phyloP scores from a whole-genome alignment of 1,140 invertebrate species.

The Leptonema lineaticorne region DNA sequence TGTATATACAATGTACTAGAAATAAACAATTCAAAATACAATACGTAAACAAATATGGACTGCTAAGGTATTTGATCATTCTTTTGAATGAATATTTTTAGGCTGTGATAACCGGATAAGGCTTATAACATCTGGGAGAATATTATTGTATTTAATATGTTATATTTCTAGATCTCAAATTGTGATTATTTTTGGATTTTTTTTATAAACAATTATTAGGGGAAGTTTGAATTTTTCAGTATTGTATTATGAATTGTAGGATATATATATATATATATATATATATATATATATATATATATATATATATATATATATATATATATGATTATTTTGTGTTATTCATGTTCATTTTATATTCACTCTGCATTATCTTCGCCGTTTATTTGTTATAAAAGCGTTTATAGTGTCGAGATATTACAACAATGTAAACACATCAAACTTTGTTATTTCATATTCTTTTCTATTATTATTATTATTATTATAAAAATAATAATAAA shows the following conservation, averaged over 20 bases:
- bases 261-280: too few relatives aligned
- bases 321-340: background rate
- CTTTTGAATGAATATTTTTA: constrained; percentile 29
- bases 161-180: constrained; percentile 51
- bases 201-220: constrained; percentile 27
- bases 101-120: constrained; percentile 46
- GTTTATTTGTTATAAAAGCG: background rate
- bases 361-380: too few relatives aligned
- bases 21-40: constrained; percentile 32
- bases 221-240: constrained; percentile 33
- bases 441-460: constrained; percentile 28
- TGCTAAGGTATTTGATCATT: constrained; percentile 35
- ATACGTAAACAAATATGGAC: constrained; percentile 30
- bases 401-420: background rate
- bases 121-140: constrained; percentile 49
- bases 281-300: too few relatives aligned
- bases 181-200: constrained; percentile 45
- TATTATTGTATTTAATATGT: constrained; percentile 29
- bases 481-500: constrained; percentile 22
- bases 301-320: too few relatives aligned
- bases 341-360: too few relatives aligned
- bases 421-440: constrained; percentile 28
- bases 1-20: constrained; percentile 12
- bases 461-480: too few relatives aligned
- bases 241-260: constrained; percentile 26